phyloP scores from a whole-genome alignment of 23 tunicate species.

The Halocynthia aurantium region DNA sequence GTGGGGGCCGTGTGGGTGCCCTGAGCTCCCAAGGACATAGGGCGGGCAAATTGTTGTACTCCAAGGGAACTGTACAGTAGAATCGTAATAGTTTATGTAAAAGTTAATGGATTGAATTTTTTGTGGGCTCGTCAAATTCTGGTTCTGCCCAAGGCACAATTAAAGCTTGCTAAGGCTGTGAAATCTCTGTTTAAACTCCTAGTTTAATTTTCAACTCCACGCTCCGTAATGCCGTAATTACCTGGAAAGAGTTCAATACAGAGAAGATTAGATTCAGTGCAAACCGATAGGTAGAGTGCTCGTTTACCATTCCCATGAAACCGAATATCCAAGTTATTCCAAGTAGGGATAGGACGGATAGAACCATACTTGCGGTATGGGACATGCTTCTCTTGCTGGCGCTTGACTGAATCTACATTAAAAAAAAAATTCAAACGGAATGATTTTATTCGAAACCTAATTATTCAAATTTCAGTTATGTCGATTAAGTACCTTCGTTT shows the following conservation, averaged over 20 bases:
- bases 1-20: not conserved
- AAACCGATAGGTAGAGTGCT: not conserved
- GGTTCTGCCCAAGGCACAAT: no score
- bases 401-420: conserved; percentile 16
- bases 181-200: no score
- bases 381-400: conserved; percentile 6
- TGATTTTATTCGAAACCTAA: not conserved
- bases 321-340: conserved; percentile 27
- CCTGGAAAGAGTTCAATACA: conserved; percentile 23
- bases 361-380: conserved; percentile 2
- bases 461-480: not conserved
- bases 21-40: not conserved
- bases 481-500: conserved; percentile 16
- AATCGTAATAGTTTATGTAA: no score
- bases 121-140: no score
- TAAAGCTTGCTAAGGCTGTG: no score
- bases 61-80: no score
- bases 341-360: conserved; percentile 14
- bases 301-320: conserved; percentile 14
- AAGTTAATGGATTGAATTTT: no score
- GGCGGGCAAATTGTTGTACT: not conserved
- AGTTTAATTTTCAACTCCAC: no score
- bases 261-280: conserved; percentile 12
- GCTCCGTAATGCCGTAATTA: not conserved
- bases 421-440: not conserved